phyloP scores from a whole-genome alignment of 2,888 invertebrate species.

The Aspidiotus rigidus region DNA sequence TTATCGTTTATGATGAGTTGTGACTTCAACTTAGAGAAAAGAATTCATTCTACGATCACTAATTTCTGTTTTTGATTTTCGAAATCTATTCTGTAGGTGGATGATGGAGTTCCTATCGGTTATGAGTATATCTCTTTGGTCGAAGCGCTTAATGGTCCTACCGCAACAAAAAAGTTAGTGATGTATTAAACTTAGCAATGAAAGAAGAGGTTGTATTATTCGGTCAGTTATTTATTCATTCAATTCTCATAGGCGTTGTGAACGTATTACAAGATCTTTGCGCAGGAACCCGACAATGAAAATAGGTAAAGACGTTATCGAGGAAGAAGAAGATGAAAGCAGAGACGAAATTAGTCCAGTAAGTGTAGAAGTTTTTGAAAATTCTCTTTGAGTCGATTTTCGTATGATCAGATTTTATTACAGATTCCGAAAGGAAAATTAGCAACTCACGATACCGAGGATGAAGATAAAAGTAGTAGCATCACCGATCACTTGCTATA shows the following conservation, averaged over 20 bases:
- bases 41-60: no score
- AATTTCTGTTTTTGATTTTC: neutral
- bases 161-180: slow-evolving; percentile 41
- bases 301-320: neutral
- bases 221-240: neutral
- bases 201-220: neutral
- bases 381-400: neutral
- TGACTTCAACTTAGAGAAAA: no score
- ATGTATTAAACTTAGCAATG: no score
- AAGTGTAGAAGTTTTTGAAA: neutral
- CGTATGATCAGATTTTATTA: neutral
- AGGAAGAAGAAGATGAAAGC: slow-evolving; percentile 1
- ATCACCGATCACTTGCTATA: slow-evolving; percentile 5
- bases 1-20: no score
- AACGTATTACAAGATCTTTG: neutral
- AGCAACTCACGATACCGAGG: slow-evolving; percentile 7
- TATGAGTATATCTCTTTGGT: slow-evolving; percentile 90
- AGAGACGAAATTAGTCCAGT: slow-evolving; percentile 3
- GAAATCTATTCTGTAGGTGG: slow-evolving; percentile 39
- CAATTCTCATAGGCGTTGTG: neutral
- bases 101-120: slow-evolving; percentile 80
- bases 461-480: slow-evolving; percentile 13
- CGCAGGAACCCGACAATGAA: neutral
- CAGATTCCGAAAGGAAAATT: slow-evolving; percentile 7
- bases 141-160: slow-evolving; percentile 91